These are phyloP conservation scores for Xylota sylvarum DNA, from an alignment of 2,888 invertebrate genomes.

Conservation along the genomic window DNA sequence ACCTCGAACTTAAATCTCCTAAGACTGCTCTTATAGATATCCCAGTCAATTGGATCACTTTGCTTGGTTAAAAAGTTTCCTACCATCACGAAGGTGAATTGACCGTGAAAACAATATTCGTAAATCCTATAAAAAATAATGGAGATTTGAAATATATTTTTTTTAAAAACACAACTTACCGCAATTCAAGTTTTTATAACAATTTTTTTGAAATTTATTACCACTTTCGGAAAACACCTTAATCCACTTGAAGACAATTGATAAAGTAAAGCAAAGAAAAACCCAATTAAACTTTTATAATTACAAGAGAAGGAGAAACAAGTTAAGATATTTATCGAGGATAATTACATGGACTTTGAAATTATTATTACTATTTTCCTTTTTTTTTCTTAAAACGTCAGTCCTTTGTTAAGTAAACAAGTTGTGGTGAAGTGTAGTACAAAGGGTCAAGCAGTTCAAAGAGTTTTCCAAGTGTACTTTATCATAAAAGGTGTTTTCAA, in stretches of 20 bases:
- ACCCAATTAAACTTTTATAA: conserved; percentile 85
- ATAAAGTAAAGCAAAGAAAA: conserved; percentile 77
- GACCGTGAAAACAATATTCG: too few relatives aligned
- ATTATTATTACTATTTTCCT: not conserved
- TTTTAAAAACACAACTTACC: too few relatives aligned
- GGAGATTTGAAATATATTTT: too few relatives aligned
- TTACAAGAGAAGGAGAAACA: conserved; percentile 83
- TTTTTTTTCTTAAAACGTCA: not conserved
- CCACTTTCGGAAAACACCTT: not conserved
- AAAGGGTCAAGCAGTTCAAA: not conserved
- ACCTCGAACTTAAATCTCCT: too few relatives aligned
- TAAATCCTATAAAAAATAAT: too few relatives aligned
- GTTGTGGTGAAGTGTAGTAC: not conserved
- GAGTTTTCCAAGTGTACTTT: too few relatives aligned
- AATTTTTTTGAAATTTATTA: not conserved
- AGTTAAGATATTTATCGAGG: conserved; percentile 83
- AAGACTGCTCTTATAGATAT: too few relatives aligned
- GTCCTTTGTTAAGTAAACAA: not conserved
- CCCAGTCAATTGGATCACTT: too few relatives aligned
- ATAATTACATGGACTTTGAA: conserved; percentile 81
- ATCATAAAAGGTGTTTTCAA: not conserved
- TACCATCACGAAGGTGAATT: too few relatives aligned
- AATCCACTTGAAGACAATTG: conserved; percentile 16
- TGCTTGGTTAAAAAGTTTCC: too few relatives aligned
- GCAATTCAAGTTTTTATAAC: not conserved